Percentiles rank a stretch among this genome's conserved stretches.
These are phyloP conservation scores for Drosophila repletoides DNA, from an alignment of 1,140 invertebrate species.

Conservation along the genomic window DNA sequence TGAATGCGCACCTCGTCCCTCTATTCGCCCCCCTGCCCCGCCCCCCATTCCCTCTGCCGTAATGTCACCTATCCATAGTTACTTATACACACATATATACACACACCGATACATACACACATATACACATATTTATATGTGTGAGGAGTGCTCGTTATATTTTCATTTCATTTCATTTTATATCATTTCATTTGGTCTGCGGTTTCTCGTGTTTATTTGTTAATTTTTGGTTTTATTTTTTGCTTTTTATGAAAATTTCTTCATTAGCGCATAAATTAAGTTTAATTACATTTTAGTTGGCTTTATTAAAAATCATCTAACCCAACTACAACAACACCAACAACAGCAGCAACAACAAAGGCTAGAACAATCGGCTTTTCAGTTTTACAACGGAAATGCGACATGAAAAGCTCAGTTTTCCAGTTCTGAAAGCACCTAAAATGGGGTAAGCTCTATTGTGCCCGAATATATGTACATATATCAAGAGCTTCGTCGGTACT, in stretches of 20 bases:
- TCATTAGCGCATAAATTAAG: constrained; percentile 79
- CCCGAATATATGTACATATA: too few species aligned
- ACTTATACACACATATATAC: too few species aligned
- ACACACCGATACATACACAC: too few species aligned
- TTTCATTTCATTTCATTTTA: constrained; percentile 33
- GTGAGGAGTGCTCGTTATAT: constrained; percentile 19
- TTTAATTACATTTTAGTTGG: constrained; percentile 80
- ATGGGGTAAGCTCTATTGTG: not conserved
- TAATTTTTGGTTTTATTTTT: constrained; percentile 53
- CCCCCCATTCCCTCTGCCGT: not conserved
- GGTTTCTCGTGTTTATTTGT: constrained; percentile 65
- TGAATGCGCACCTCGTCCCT: constrained; percentile 66
- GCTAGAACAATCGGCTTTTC: not conserved
- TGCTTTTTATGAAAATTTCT: constrained; percentile 67
- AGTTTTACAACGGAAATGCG: constrained; percentile 29
- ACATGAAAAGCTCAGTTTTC: constrained; percentile 9
- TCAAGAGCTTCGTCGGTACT: too few species aligned
- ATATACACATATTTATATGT: constrained; percentile 9
- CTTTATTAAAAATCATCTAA: constrained; percentile 62
- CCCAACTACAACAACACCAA: constrained; percentile 29
- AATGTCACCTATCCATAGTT: constrained; percentile 16
- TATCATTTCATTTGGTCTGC: constrained; percentile 11
- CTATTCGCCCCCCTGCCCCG: not conserved
- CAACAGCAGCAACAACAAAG: not conserved
- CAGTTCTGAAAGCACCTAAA: not conserved